Conservation (phyloP, 2,797 vertebrate species). For the Halcyon leucocephala region DNA sequence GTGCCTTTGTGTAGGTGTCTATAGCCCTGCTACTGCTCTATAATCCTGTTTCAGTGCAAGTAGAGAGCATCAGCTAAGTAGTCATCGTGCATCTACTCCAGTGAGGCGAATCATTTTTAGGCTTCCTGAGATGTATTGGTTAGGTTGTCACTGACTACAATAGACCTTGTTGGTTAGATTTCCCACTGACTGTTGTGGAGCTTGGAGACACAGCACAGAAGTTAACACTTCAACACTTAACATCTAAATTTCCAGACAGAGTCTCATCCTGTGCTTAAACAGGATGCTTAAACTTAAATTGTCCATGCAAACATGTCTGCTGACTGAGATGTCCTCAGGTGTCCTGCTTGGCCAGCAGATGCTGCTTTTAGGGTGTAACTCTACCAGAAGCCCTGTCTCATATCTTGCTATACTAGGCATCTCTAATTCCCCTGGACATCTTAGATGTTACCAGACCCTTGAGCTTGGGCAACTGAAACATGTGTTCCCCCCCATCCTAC, state of each 20-base stretch:
- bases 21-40: not conserved
- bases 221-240: not conserved
- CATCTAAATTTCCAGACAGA: not conserved
- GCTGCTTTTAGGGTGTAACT: not conserved
- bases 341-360: not conserved
- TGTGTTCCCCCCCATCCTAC: not conserved
- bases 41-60: not conserved
- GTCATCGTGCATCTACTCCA: accelerated
- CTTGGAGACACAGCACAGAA: not conserved
- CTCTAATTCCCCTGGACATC: not conserved
- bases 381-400: not conserved
- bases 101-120: not conserved
- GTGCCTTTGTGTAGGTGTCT: not conserved
- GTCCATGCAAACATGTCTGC: not conserved
- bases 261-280: not conserved
- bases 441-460: not conserved
- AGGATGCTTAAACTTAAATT: not conserved
- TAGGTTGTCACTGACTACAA: not conserved
- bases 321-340: not conserved
- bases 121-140: not conserved
- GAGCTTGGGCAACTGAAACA: not conserved
- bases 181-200: not conserved
- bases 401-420: not conserved
- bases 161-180: not conserved
- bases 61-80: not conserved